Base-by-base conservation (phyloP, 2,113 vertebrate species). In the Ctenomys sociabilis region DNA sequence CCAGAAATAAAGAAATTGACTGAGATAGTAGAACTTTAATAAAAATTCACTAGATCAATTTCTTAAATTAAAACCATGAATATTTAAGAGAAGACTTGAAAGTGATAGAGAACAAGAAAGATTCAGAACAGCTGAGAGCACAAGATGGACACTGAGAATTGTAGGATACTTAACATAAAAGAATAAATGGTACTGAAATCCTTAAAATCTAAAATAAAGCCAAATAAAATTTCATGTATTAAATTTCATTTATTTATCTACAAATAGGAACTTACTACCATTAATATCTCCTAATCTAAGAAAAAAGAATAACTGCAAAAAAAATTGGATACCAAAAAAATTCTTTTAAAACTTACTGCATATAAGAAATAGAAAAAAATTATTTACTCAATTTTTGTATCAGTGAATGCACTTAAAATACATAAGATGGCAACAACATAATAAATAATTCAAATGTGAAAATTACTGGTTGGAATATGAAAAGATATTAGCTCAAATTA, bases 161-260 rank as follows among this genome's bases (percentile, higher is more conserved):
- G 64, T 77, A 81, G 21, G 49, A 43, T 88, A 68, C 19, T 78
- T 92, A 91, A 91, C 32, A 93, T 5, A 83, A 75, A 86, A 52
- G 52, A 84, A 78, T 61, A 49, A 22, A 64, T 21, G 32, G 0
- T 85, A 70, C 81, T 83, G 73, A 75, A 83, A 83, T 78, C 4
- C 45, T 88, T 82, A 72, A 88, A 72, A 89, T 97, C 73, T 73
- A 89, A 91, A 94, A 85, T 93, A 85, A 94, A 93, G 57, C 70
- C 24, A 70, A 92, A 92, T 82, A 77, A 86, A 73, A 92, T 63
- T 91, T 68, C 37, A 91, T 3, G 66, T 28, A 59, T 24, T 70
- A 26, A 13, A 52, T 80, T 91, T 92, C n/a, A 90, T 52, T 77
- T 16, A 52, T 52, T 95, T 88, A 77, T 26, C 26, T 82, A 49